Evolutionary conservation across 1,140 invertebrate species (phyloP), one percentile per base, ranked within the genome.

Genomic region (Camponotus vicinus): DNA sequence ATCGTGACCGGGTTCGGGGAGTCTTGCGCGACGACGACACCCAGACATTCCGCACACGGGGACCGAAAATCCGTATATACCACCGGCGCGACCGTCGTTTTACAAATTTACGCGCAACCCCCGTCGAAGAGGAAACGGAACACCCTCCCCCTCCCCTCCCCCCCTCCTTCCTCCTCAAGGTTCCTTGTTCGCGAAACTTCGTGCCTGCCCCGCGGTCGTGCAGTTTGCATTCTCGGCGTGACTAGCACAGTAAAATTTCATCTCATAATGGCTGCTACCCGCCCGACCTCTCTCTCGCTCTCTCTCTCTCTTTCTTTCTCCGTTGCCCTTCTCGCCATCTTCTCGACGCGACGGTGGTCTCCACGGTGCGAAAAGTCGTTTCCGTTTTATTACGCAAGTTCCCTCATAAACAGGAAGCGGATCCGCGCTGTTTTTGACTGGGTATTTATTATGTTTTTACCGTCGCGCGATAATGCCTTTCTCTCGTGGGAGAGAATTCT

Each of bases 401-500:
- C 79, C 42, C 69, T 67, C 77, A 85, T 88, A 90, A 91, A 90
- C 88, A 75, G 83, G 59, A 77, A 82, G 21, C 79, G 84, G 13
- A 42, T 37, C 21, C 49, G 57, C 63, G 66, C 64, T 73, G 63
- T 88, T 90, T 89, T 89, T 80, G 89, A 70, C 82, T 61, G 71
- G 75, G 78, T 91, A 90, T 91, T 90, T 91, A 91, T 89, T 85
- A 79, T 55, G 82, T 83, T 90, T 91, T 87, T 85, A 87, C 77
- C 61, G 61, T 18, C 32, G 59, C 15, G 40, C 76, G 42, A 40
- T 45, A 70, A 69, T 73, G 83, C 40, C 27, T 18, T 83, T 86
- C 86, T 18, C 86, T 86, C 86, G 45, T 57, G 83, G 66, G 40
- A 52, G 42, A 61, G 42, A 80, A 64, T 64, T 77, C 21, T 45